Percentiles rank a stretch among this genome's conserved stretches.
These are phyloP conservation scores for Parnassius smintheus DNA, from an alignment of 2,888 invertebrate species.

Conservation along the genomic window DNA sequence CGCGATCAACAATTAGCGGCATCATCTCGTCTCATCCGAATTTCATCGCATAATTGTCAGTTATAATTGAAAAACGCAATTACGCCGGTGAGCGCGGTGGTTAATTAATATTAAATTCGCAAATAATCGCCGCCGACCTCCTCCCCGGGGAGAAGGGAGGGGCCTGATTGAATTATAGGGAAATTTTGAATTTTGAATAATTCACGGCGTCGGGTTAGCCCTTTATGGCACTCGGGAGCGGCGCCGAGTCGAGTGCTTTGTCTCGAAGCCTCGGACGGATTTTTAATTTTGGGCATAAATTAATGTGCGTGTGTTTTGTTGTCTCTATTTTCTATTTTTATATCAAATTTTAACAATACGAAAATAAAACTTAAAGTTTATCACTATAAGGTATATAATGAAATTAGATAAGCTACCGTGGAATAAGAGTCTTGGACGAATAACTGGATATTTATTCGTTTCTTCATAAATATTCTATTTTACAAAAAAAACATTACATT, in stretches of 20 bases:
- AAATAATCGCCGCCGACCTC: constrained; percentile 70
- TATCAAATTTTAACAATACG: neutral
- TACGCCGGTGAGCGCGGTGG: constrained; percentile 67
- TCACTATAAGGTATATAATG: too few species aligned
- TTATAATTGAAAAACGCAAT: constrained; percentile 80
- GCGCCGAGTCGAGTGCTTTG: constrained; percentile 28
- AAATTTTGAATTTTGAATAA: constrained; percentile 80
- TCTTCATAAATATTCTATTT: constrained; percentile 16
- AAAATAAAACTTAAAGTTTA: neutral
- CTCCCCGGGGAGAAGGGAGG: constrained; percentile 55
- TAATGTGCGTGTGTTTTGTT: constrained; percentile 6
- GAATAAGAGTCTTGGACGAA: neutral
- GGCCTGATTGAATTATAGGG: constrained; percentile 77
- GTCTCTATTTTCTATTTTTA: neutral
- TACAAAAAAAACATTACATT: constrained; percentile 8
- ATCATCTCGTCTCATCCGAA: constrained; percentile 65
- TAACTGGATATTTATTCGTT: neutral
- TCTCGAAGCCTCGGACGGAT: constrained; percentile 24
- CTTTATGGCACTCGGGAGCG: constrained; percentile 56
- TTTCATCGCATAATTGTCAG: constrained; percentile 76
- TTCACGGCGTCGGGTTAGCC: constrained; percentile 69
- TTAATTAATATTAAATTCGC: constrained; percentile 82
- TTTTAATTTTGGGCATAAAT: constrained; percentile 19
- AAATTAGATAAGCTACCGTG: neutral
- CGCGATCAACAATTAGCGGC: constrained; percentile 62